Percentiles rank a stretch among this genome's conserved stretches.
These are phyloP conservation scores for Arion vulgaris DNA, from an alignment of 1,140 invertebrate genomes.

Conservation along the genomic window DNA sequence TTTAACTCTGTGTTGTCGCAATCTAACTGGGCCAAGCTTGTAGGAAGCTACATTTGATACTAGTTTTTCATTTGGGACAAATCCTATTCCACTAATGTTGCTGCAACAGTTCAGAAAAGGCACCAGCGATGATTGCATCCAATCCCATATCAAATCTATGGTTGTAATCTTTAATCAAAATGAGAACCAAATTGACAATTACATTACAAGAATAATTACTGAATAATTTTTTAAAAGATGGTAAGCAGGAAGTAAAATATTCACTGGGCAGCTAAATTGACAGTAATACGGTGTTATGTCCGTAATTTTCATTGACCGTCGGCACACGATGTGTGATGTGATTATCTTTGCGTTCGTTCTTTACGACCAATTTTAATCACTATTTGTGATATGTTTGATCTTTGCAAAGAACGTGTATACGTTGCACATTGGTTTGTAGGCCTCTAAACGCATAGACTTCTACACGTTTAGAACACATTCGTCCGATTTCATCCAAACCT, in stretches of 20 bases:
- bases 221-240: too few relatives aligned
- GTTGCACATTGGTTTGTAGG: too few relatives aligned
- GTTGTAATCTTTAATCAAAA: neutral
- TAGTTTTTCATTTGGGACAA: neutral
- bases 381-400: too few relatives aligned
- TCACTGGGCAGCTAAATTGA: too few relatives aligned
- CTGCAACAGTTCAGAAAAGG: neutral
- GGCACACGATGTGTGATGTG: neutral
- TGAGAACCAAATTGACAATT: neutral
- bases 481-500: too few relatives aligned
- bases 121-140: neutral
- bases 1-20: conserved; percentile 16
- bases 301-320: neutral
- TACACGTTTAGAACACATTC: too few relatives aligned
- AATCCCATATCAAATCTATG: neutral
- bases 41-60: conserved; percentile 6
- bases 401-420: too few relatives aligned
- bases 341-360: too few relatives aligned
- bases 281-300: neutral
- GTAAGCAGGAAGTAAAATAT: neutral
- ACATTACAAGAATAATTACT: too few relatives aligned
- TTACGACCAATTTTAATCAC: too few relatives aligned
- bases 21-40: neutral
- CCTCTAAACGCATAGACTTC: too few relatives aligned
- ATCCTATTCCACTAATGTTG: neutral